A percentile compares a stretch with the other conserved stretches of the same genome.
These are phyloP conservation scores for Pionites leucogaster DNA, from an alignment of 2,113 vertebrate species.

Conservation along the genomic window DNA sequence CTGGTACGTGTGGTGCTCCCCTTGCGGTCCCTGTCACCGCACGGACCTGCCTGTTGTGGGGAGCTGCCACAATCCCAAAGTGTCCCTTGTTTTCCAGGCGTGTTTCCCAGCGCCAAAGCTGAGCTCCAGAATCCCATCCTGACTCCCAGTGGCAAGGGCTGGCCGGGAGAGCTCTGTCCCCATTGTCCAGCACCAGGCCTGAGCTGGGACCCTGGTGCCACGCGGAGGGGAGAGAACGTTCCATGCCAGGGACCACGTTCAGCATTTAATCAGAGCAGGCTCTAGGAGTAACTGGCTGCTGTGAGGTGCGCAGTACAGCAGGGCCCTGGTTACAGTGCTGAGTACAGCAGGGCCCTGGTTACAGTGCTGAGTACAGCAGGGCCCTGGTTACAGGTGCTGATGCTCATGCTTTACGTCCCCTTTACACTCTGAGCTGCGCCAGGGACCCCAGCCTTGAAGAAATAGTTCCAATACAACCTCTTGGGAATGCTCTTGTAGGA, in stretches of 20 bases:
- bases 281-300: background rate
- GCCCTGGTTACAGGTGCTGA: background rate
- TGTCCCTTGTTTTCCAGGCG: background rate
- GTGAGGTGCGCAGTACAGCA: background rate
- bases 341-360: too few species aligned
- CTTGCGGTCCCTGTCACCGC: background rate
- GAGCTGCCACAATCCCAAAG: background rate
- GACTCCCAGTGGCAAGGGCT: background rate
- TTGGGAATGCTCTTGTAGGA: background rate
- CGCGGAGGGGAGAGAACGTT: background rate
- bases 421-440: background rate
- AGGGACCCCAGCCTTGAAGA: background rate
- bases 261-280: background rate
- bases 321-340: background rate
- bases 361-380: background rate
- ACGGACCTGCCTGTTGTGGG: too few species aligned
- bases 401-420: conserved; percentile 7
- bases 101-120: background rate
- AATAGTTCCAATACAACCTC: conserved; percentile 46
- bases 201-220: background rate
- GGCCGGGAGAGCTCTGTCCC: too few species aligned
- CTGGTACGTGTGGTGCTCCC: background rate
- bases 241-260: background rate
- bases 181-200: background rate
- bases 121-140: background rate